Base-by-base conservation (phyloP, 2,113 vertebrate genomes). In the Myodes glareolus region DNA sequence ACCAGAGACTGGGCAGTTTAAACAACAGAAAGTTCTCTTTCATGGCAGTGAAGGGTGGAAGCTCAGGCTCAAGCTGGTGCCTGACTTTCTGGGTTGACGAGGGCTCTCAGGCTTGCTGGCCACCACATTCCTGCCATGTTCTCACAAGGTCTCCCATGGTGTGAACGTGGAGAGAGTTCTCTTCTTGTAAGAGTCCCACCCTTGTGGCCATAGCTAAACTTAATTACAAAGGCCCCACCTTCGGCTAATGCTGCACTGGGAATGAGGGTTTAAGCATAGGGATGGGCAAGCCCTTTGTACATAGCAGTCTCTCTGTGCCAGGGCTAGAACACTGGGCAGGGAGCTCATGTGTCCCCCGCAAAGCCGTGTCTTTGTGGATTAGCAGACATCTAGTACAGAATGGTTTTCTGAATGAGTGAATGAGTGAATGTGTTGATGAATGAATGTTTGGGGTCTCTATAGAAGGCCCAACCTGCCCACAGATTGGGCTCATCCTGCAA, bases 171-270 rank as follows among this genome's bases (percentile, higher is more conserved):
- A 39, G 75, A 86, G 25, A 39, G n/a, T 14, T 3, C 39, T 76
- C 58, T n/a, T 39, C 63, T 10, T 17, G 1, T 11, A 3, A 55
- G 31, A 39, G 6, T 58, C 29, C n/a, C 12, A 7, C 27, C 5
- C 58, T 17, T 0, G 1, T 1, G 29, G 36, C 4, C 9, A 13
- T 7, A 0, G 33, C 55, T 68, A 5, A 10, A 21, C 63, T 8
- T 3, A 31, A 2, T 23, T 14, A 3, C 29, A 31, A 21, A 17
- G 33, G 23, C 13, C 65, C 50, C 42, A 29, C 72, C 73, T 68
- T 50, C 47, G 12, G 50, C 19, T 55, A 7, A 47, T 19, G 3
- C 76, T 27, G 39, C 45, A 0, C 0, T 31, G 27, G 19, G 72
- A 9, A 11, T 14, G 2, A 14, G 33, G 75, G 1, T 29, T 80